A percentile compares a stretch with the other conserved stretches of the same genome.
phyloP scores from a whole-genome alignment of 1,140 invertebrate species.

The Chionoecetes opilio region DNA sequence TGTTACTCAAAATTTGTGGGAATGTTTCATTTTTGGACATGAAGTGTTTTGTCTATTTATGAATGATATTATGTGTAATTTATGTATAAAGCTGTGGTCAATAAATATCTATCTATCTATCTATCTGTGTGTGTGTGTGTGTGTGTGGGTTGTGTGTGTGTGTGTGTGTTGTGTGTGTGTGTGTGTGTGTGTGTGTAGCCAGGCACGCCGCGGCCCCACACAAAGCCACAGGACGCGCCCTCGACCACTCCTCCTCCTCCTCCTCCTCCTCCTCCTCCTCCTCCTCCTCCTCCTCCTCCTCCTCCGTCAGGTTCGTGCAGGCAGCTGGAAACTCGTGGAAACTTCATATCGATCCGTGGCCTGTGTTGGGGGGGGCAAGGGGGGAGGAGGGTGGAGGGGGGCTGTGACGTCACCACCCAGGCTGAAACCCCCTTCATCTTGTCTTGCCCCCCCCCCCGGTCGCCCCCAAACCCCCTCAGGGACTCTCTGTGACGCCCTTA shows the following conservation, averaged over 20 bases:
- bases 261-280: background rate
- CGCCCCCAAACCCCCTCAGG: background rate
- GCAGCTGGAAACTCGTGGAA: conserved; percentile 16
- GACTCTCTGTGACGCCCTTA: background rate
- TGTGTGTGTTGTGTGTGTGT: too few species aligned
- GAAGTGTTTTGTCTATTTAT: too few species aligned
- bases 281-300: background rate
- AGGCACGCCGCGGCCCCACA: background rate
- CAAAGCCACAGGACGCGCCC: background rate
- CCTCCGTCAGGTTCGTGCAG: background rate
- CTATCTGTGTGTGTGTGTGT: too few species aligned
- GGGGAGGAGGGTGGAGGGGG: background rate
- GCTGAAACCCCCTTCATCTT: background rate
- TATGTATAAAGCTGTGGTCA: too few species aligned
- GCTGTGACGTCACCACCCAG: conserved; percentile 1
- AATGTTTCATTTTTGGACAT: too few species aligned
- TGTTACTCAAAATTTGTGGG: too few species aligned
- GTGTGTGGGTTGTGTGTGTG: too few species aligned
- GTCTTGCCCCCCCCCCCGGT: background rate
- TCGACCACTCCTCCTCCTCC: background rate
- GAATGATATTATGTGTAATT: too few species aligned
- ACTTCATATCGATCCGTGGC: conserved; percentile 6
- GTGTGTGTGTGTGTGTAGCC: too few species aligned
- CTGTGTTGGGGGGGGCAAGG: background rate
- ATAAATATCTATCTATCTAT: too few species aligned